Evolutionary conservation across 2,797 vertebrate genomes (phyloP), one percentile per base, ranked within the genome.

Genomic region (Eulemur mongoz): DNA sequence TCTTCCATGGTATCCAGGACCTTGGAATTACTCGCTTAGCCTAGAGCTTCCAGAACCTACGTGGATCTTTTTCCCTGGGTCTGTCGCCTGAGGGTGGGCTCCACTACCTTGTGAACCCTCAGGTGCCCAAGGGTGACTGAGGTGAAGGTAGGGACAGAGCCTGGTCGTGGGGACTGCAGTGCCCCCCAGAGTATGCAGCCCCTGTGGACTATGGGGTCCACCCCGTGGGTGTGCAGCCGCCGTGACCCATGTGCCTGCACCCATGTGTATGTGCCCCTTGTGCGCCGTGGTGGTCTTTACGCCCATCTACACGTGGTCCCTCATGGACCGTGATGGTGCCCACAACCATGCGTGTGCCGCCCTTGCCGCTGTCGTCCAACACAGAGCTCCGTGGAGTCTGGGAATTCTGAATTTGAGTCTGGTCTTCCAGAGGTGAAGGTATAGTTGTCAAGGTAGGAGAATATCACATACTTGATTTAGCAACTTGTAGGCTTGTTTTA

Each of bases 321-420:
- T 38, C 18, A 5, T 38, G n/a, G n/a, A 22, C 65, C 9, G 0
- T 13, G n/a, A 2, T 30, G 10, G 25, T 30, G 8, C 30, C 76
- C 14, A 32, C 22, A 0, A 30, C 7, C 15, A 0, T 1, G 7
- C 14, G 23, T 5, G 20, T 22, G 8, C 70, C 5, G 5, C 23
- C 65, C 40, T 48, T 0, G 0, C 43, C 40, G 17, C 59, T 23
- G 0, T 5, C 2, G 59, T 27, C 70, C 45, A 38, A 7, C 43
- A 40, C 14, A 50, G 63, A 72, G 20, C 38, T 70, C 13, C 12
- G 5, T 54, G 54, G 54, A 40, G 25, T 65, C 76, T 35, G 20
- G 15, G 65, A 5, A 65, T 57, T 45, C 63, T 38, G 8, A 67
- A 54, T 72, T 40, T 40, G 63, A 45, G 5, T 23, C 25, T 72